These are phyloP conservation scores for Lasioglossum oenotherae DNA, from an alignment of 2,888 invertebrate genomes.

Conservation along the genomic window DNA sequence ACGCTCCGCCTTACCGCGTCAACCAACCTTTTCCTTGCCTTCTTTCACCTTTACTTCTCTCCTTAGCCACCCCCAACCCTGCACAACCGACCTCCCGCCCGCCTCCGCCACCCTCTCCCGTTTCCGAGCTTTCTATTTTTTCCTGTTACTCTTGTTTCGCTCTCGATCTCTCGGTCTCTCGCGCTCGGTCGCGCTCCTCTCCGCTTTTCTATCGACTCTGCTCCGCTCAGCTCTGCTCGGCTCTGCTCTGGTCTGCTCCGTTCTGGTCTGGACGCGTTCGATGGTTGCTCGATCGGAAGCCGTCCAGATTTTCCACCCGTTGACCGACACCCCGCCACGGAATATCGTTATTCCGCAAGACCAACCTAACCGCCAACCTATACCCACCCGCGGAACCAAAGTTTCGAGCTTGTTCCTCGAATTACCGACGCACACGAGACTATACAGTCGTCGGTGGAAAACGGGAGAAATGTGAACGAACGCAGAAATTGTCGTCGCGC, in stretches of 20 bases:
- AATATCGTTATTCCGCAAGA: neutral
- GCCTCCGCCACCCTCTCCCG: conserved; percentile 64
- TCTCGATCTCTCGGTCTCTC: neutral
- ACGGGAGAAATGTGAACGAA: neutral
- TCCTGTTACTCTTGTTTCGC: neutral
- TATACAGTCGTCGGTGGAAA: too few species aligned
- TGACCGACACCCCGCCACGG: neutral
- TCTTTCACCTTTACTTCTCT: conserved; percentile 50
- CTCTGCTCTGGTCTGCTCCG: neutral
- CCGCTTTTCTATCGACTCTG: conserved; percentile 10
- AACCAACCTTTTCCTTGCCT: conserved; percentile 62
- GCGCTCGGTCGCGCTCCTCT: neutral
- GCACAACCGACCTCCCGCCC: conserved; percentile 58
- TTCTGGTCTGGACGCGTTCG: neutral
- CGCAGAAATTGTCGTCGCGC: neutral
- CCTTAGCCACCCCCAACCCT: conserved; percentile 58
- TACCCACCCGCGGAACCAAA: neutral
- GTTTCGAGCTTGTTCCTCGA: neutral
- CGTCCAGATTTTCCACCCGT: neutral
- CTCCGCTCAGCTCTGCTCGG: neutral
- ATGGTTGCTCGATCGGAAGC: conserved; percentile 10
- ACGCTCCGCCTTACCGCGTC: conserved; percentile 78
- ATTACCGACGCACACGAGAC: neutral
- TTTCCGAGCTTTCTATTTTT: conserved; percentile 9
- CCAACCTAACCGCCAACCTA: neutral